Conservation (phyloP, 2,797 vertebrate genomes). For the Poeciliopsis paucimaculata region DNA sequence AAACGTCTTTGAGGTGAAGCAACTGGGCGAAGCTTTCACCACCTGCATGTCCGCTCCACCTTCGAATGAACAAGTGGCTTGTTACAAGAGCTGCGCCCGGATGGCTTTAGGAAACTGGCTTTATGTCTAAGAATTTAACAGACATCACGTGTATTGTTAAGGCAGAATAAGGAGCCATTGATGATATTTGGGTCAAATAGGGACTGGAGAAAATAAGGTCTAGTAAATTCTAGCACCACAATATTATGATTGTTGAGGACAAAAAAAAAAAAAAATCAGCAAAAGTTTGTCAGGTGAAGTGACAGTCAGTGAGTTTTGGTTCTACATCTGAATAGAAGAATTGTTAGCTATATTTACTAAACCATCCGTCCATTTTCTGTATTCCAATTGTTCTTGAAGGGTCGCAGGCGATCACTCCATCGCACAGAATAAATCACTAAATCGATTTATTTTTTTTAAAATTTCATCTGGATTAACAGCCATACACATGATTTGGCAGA, state of each 20-base stretch:
- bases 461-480: neutral
- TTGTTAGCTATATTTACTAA: no score
- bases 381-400: no score
- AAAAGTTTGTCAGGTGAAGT: no score
- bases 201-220: neutral
- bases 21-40: conserved; percentile 58
- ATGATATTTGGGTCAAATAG: neutral
- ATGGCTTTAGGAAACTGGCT: conserved; percentile 20
- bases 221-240: neutral
- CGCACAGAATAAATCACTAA: neutral
- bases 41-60: conserved; percentile 56
- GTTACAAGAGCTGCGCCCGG: conserved; percentile 37
- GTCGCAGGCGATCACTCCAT: neutral
- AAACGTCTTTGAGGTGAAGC: conserved; percentile 55
- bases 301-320: neutral
- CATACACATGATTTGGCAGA: neutral
- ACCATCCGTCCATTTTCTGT: neutral
- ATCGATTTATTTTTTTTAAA: neutral
- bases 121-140: conserved; percentile 23
- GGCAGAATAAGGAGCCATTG: conserved; percentile 17
- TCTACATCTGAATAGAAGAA: neutral
- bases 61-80: conserved; percentile 47
- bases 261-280: neutral
- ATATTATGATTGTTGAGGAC: neutral
- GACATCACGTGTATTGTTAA: conserved; percentile 15